phyloP scores from a whole-genome alignment of 2,888 invertebrate genomes.

The Tipula confusa region DNA sequence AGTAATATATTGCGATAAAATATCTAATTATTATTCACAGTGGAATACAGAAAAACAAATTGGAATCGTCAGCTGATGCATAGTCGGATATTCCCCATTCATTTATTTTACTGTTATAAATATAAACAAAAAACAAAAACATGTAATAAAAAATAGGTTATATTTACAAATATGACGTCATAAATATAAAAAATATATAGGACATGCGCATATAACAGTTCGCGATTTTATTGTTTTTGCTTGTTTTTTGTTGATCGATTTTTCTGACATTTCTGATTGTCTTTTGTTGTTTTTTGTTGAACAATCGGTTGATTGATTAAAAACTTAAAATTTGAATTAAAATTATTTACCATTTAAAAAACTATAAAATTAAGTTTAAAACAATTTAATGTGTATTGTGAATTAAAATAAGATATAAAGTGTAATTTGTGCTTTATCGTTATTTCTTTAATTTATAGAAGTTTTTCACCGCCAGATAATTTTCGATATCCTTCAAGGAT shows the following conservation, averaged over 20 bases:
- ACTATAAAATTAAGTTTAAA: not conserved
- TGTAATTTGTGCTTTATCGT: not conserved
- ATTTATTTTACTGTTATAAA: not conserved
- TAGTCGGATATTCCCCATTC: not conserved
- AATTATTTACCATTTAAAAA: not conserved
- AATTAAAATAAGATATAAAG: too few relatives aligned
- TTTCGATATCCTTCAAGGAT: not conserved
- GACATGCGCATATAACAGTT: not conserved
- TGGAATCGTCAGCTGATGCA: not conserved
- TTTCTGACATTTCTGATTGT: conserved; percentile 12
- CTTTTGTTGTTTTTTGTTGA: conserved; percentile 12
- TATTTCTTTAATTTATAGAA: not conserved
- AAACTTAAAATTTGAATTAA: too few relatives aligned
- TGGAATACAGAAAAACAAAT: not conserved
- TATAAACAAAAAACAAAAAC: not conserved
- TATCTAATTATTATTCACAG: too few relatives aligned
- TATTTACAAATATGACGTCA: conserved; percentile 30
- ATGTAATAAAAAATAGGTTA: conserved; percentile 25
- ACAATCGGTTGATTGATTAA: not conserved
- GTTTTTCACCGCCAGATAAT: not conserved
- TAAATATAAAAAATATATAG: not conserved
- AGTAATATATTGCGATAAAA: not conserved
- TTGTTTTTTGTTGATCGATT: conserved; percentile 25
- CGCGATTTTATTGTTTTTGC: not conserved
- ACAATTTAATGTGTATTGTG: not conserved